Evolutionary conservation across 1,140 invertebrate species (phyloP).

Genomic region (Leptestheria dahalacensis): DNA sequence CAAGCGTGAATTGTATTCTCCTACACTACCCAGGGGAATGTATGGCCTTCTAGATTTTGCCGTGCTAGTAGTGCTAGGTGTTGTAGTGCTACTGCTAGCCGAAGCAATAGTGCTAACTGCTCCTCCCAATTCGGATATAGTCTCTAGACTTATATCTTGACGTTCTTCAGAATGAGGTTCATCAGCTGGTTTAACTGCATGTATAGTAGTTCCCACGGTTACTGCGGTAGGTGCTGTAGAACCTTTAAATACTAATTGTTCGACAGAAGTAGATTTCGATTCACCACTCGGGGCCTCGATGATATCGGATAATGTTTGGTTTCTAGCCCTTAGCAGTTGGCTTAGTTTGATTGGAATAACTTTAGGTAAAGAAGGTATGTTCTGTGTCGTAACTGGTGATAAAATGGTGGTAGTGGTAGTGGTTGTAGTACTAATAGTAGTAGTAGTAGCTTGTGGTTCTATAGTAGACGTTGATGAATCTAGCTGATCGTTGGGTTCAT

Average conservation of each 20-base stretch:
- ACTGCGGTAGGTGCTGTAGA: neutral
- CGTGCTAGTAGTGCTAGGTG: constrained; percentile 4
- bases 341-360: constrained; percentile 40
- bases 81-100: no score
- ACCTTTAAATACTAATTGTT: neutral
- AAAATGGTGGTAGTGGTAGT: neutral
- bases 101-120: constrained; percentile 1
- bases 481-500: no score
- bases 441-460: constrained; percentile 9
- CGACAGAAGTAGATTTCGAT: no score
- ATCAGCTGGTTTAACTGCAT: neutral
- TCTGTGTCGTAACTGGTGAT: neutral
- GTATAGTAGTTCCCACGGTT: neutral
- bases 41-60: constrained; percentile 10
- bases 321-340: constrained; percentile 52
- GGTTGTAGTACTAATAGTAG: neutral
- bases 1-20: constrained; percentile 5
- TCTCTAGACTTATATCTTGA: no score
- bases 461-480: no score
- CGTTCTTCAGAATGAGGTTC: no score
- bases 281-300: no score
- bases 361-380: neutral
- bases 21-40: neutral
- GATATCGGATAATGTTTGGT: constrained; percentile 50
- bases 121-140: neutral